phyloP scores from a whole-genome alignment of 2,888 invertebrate genomes.

The Himalopsyche japonica region DNA sequence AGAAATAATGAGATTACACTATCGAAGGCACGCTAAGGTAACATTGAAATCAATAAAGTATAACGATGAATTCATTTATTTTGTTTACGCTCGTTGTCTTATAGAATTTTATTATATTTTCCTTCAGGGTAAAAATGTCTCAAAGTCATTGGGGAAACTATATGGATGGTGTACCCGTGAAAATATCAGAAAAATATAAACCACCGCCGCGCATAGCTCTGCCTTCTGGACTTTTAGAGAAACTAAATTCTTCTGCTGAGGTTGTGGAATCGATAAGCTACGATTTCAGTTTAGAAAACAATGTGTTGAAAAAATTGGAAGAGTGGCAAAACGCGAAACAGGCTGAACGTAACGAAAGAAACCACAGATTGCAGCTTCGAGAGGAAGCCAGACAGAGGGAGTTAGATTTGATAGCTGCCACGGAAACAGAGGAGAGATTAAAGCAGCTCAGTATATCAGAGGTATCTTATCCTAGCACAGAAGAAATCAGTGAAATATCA shows the following conservation, averaged over 20 bases:
- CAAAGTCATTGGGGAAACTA: slow-evolving; percentile 28
- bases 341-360: slow-evolving; percentile 64
- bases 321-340: slow-evolving; percentile 71
- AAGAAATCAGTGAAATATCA: slow-evolving; percentile 61
- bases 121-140: slow-evolving; percentile 27
- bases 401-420: slow-evolving; percentile 58
- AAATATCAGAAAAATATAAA: slow-evolving; percentile 85
- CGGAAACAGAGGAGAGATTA: slow-evolving; percentile 57
- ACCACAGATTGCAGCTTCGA: slow-evolving; percentile 62
- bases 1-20: slow-evolving; percentile 26
- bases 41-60: not conserved
- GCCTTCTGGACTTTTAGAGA: slow-evolving; percentile 54
- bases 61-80: not conserved
- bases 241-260: slow-evolving; percentile 51
- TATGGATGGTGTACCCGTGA: slow-evolving; percentile 85
- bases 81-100: not conserved
- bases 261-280: slow-evolving; percentile 58
- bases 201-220: slow-evolving; percentile 69
- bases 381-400: slow-evolving; percentile 62
- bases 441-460: slow-evolving; percentile 62
- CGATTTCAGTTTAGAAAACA: slow-evolving; percentile 74
- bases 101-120: not conserved
- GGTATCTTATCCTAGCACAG: slow-evolving; percentile 64
- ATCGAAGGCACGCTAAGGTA: slow-evolving; percentile 20
- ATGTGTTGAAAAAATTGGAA: slow-evolving; percentile 70